Percentiles rank a stretch among this genome's conserved stretches.
Evolutionary conservation across 2,113 vertebrate species (phyloP).

Genomic region (Vidua macroura): DNA sequence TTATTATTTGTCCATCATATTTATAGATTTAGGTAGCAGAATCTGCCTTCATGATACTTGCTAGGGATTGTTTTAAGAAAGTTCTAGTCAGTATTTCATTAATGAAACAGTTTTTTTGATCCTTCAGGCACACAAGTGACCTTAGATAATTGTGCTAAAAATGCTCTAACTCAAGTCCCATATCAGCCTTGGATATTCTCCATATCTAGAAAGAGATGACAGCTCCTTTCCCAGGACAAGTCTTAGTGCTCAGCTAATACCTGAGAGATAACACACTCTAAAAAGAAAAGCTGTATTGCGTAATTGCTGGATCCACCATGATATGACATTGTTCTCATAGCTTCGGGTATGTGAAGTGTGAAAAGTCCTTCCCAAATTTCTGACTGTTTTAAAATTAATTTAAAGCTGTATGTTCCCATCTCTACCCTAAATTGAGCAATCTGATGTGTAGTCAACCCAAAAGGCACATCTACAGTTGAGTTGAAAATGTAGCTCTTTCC

Average conservation of each 20-base stretch:
- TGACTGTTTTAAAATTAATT: neutral
- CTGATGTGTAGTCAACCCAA: neutral
- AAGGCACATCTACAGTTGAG: neutral
- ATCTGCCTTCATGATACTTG: neutral
- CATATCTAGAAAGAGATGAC: neutral
- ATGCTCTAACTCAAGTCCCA: neutral
- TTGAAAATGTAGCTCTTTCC: neutral
- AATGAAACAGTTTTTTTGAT: neutral
- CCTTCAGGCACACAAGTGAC: neutral
- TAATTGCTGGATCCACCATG: neutral
- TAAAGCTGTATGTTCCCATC: neutral
- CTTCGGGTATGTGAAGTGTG: neutral
- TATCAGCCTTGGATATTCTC: neutral
- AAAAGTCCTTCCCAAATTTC: neutral
- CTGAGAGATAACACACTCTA: neutral
- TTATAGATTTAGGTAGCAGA: neutral
- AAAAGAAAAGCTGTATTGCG: neutral
- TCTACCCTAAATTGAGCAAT: neutral
- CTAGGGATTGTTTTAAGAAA: neutral
- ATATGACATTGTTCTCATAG: neutral
- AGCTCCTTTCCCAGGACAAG: neutral
- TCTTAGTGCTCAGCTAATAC: neutral
- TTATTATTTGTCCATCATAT: neutral
- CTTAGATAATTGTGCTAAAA: neutral
- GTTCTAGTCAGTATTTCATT: neutral